These are phyloP conservation scores for Lamproptera curius DNA, from an alignment of 2,888 invertebrate species.

Conservation along the genomic window DNA sequence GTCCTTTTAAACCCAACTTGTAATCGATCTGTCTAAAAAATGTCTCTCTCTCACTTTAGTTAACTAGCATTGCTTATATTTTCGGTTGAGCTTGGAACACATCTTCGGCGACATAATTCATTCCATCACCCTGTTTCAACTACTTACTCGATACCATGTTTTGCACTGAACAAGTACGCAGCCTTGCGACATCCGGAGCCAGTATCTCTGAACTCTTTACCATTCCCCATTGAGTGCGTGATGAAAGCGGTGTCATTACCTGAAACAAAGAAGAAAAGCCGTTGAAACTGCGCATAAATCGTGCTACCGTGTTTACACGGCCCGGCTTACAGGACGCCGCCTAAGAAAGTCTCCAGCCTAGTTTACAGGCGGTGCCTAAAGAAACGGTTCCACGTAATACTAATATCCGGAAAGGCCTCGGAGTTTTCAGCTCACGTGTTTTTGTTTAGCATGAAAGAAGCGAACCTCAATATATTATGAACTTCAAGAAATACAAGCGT, in stretches of 20 bases:
- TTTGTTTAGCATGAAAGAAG: not conserved
- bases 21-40: too few species aligned
- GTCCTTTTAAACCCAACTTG: too few species aligned
- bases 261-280: conserved; percentile 72
- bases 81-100: too few species aligned
- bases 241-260: conserved; percentile 77
- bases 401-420: conserved; percentile 22
- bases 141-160: too few species aligned
- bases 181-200: conserved; percentile 25
- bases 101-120: too few species aligned
- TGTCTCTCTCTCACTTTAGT: too few species aligned
- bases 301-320: conserved; percentile 68
- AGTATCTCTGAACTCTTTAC: conserved; percentile 63
- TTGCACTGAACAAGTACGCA: conserved; percentile 21
- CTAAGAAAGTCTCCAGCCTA: conserved; percentile 70
- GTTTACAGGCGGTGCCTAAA: conserved; percentile 51
- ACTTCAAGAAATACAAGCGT: not conserved
- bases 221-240: conserved; percentile 61
- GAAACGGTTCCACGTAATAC: conserved; percentile 43
- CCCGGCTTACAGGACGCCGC: conserved; percentile 58
- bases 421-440: not conserved
- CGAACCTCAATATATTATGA: not conserved
- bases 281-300: conserved; percentile 74
- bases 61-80: too few species aligned
- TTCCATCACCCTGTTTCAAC: too few species aligned